A percentile compares a stretch with the other conserved stretches of the same genome.
Evolutionary conservation across 2,113 vertebrate species (phyloP).

Genomic region (Protomyctophum bolini): DNA sequence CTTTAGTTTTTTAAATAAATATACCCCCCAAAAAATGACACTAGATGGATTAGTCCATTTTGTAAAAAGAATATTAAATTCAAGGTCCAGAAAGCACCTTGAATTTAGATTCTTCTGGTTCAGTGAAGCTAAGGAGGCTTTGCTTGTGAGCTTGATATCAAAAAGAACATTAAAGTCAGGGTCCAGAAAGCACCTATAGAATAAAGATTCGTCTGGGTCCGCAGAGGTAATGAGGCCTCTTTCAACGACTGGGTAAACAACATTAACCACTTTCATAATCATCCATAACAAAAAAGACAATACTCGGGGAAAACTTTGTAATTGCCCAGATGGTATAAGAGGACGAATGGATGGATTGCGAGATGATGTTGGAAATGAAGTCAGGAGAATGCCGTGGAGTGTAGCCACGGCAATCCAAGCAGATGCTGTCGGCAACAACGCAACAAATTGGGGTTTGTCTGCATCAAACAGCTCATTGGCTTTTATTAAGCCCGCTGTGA

Average conservation of each 20-base stretch:
- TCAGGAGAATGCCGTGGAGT: slow-evolving; percentile 51
- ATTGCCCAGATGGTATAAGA: slow-evolving; percentile 65
- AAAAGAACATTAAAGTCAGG: too few species aligned
- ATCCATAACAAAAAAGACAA: slow-evolving; percentile 37
- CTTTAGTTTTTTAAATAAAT: too few species aligned
- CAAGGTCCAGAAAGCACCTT: background rate
- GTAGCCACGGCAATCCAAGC: slow-evolving; percentile 54
- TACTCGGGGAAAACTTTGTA: slow-evolving; percentile 58
- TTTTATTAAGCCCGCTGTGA: slow-evolving; percentile 77
- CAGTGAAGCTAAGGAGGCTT: background rate
- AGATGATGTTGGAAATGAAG: slow-evolving; percentile 53
- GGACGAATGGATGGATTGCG: slow-evolving; percentile 45
- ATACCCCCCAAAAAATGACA: too few species aligned
- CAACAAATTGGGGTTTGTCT: slow-evolving; percentile 53
- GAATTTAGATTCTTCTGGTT: background rate
- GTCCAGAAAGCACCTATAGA: background rate
- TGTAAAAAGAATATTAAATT: too few species aligned
- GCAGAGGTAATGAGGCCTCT: background rate
- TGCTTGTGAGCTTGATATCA: too few species aligned
- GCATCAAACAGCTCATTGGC: slow-evolving; percentile 72
- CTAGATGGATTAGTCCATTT: too few species aligned
- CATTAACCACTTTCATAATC: too few species aligned
- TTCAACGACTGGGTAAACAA: background rate
- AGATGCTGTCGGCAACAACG: slow-evolving; percentile 69
- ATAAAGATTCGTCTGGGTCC: background rate